Conservation (phyloP, 2,797 vertebrate species). For the Eleutherodactylus coqui region DNA sequence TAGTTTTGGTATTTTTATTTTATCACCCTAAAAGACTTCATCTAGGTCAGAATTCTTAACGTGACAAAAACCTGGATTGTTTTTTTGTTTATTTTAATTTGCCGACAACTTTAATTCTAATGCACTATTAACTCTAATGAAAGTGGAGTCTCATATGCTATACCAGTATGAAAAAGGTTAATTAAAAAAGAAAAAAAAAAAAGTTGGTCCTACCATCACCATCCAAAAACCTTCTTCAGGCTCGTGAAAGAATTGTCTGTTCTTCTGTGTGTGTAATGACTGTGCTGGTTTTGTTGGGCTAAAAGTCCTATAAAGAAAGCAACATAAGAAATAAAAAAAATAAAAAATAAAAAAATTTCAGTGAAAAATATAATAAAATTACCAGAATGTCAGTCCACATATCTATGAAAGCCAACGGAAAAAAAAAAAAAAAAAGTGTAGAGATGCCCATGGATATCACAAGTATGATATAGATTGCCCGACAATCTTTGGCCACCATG, state of each 20-base stretch:
- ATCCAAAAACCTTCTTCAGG: conserved; percentile 98
- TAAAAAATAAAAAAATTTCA: neutral
- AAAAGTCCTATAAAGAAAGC: conserved; percentile 83
- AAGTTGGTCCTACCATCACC: conserved; percentile 87
- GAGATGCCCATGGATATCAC: neutral
- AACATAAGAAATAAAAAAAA: conserved; percentile 19
- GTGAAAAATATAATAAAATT: neutral
- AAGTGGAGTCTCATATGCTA: neutral
- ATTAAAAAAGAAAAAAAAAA: neutral
- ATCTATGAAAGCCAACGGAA: neutral
- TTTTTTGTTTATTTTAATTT: too few relatives aligned
- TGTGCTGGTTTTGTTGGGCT: conserved; percentile 97
- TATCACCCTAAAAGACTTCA: too few relatives aligned
- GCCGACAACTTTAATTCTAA: neutral
- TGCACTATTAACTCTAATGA: neutral
- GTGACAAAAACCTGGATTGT: too few relatives aligned
- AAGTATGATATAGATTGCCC: neutral
- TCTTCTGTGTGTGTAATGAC: conserved; percentile 98
- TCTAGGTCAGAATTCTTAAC: too few relatives aligned
- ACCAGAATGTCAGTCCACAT: too few relatives aligned
- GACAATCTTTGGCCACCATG: neutral
- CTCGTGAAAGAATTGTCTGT: conserved; percentile 96
- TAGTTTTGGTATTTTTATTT: too few relatives aligned
- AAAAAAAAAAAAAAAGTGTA: too few relatives aligned
- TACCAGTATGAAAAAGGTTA: too few relatives aligned